Evolutionary conservation across 2,888 invertebrate genomes (phyloP).

Genomic region (Tenthredo mesomela): DNA sequence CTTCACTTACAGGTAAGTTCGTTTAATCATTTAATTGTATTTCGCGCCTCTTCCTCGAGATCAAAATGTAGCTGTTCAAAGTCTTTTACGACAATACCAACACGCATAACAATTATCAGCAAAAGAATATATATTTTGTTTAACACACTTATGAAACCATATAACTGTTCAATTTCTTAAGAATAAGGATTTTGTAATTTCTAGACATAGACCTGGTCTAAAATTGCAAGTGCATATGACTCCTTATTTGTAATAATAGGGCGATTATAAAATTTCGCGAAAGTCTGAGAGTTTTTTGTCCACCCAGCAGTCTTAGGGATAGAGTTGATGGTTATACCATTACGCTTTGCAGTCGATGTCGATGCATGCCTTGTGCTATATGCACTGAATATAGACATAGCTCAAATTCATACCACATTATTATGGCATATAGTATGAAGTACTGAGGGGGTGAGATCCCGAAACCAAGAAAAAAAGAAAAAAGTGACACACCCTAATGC

Average conservation of each 20-base stretch:
- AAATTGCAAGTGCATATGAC: background rate
- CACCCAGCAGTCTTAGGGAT: constrained; percentile 60
- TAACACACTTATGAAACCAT: background rate
- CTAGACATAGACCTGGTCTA: background rate
- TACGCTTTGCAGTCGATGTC: constrained; percentile 58
- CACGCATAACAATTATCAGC: no score
- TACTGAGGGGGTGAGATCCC: no score
- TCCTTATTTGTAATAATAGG: background rate
- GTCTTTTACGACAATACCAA: background rate
- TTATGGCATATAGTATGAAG: no score
- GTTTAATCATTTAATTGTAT: background rate
- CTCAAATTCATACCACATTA: no score
- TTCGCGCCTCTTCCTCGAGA: background rate
- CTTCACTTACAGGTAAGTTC: background rate
- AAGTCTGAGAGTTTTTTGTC: constrained; percentile 57
- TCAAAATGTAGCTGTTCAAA: background rate
- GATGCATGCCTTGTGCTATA: constrained; percentile 60
- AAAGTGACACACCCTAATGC: no score
- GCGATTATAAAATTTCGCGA: constrained; percentile 60
- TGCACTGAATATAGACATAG: constrained; percentile 52
- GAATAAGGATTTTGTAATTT: background rate
- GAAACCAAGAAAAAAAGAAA: no score
- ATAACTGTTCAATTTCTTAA: background rate
- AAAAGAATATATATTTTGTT: no score
- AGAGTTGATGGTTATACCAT: constrained; percentile 58